Evolutionary conservation across 2,797 vertebrate species (phyloP).

Genomic region (Urocyon cinereoargenteus): DNA sequence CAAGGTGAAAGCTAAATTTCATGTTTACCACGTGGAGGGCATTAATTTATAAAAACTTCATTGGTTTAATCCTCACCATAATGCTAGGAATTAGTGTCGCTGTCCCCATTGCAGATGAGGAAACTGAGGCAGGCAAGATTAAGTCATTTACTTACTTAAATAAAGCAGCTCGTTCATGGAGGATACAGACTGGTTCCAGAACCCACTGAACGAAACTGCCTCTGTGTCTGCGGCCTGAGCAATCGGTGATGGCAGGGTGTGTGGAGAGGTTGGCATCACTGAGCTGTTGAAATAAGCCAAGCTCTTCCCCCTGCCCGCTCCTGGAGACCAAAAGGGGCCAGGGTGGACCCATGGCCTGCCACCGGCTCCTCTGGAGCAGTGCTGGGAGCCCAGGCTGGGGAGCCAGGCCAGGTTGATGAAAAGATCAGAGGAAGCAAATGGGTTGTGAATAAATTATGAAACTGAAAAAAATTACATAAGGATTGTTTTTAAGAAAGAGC

Average conservation of each 20-base stretch:
- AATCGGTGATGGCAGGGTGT: neutral
- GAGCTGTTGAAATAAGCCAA: neutral
- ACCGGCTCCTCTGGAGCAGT: neutral
- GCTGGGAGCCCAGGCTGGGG: no score
- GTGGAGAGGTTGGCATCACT: no score
- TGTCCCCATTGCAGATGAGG: neutral
- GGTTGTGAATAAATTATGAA: conserved; percentile 57
- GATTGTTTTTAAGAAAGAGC: conserved; percentile 10
- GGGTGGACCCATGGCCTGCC: neutral
- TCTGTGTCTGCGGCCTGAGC: neutral
- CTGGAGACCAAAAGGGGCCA: neutral
- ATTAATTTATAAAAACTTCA: neutral
- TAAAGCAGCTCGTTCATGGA: neutral
- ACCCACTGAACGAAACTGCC: neutral
- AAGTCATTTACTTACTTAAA: conserved; percentile 8
- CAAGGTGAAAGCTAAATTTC: neutral
- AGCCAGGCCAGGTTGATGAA: neutral
- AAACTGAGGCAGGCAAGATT: neutral
- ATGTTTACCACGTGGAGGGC: neutral
- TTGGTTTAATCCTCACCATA: neutral
- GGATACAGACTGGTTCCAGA: neutral
- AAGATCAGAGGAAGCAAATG: neutral
- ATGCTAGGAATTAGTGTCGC: neutral
- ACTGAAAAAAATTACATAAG: conserved; percentile 43
- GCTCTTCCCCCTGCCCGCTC: neutral